phyloP scores from a whole-genome alignment of 53 echinoderm and acorn worm genomes.

The Echinometra lucunter region DNA sequence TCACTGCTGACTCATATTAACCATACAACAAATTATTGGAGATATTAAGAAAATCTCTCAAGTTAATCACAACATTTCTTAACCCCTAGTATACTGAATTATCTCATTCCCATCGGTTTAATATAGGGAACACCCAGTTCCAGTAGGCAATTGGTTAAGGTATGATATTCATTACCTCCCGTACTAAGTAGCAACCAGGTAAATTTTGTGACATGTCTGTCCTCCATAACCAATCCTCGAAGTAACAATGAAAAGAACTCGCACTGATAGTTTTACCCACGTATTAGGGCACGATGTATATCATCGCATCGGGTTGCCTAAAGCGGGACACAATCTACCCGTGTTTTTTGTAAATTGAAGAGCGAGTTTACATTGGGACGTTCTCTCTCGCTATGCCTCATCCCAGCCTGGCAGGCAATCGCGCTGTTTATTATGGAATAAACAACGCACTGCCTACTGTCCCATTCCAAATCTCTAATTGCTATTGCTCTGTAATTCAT shows the following conservation, averaged over 20 bases:
- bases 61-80: too few relatives aligned
- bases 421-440: slow-evolving; percentile 49
- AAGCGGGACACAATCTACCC: neutral
- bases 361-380: slow-evolving; percentile 56
- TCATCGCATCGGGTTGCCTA: slow-evolving; percentile 45
- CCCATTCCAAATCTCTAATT: slow-evolving; percentile 59
- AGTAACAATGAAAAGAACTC: neutral
- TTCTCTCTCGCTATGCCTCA: slow-evolving; percentile 44
- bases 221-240: neutral
- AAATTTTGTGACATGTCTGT: neutral
- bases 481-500: slow-evolving; percentile 67
- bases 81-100: too few relatives aligned
- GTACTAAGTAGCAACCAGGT: too few relatives aligned
- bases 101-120: too few relatives aligned
- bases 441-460: slow-evolving; percentile 18
- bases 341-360: neutral
- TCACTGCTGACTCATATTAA: neutral
- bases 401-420: slow-evolving; percentile 30
- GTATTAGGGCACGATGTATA: slow-evolving; percentile 1
- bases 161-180: too few relatives aligned
- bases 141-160: too few relatives aligned
- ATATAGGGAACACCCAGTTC: too few relatives aligned
- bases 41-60: too few relatives aligned
- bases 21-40: neutral
- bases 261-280: neutral